phyloP scores from a whole-genome alignment of 1,140 invertebrate species.

The Oreohelix idahoensis region DNA sequence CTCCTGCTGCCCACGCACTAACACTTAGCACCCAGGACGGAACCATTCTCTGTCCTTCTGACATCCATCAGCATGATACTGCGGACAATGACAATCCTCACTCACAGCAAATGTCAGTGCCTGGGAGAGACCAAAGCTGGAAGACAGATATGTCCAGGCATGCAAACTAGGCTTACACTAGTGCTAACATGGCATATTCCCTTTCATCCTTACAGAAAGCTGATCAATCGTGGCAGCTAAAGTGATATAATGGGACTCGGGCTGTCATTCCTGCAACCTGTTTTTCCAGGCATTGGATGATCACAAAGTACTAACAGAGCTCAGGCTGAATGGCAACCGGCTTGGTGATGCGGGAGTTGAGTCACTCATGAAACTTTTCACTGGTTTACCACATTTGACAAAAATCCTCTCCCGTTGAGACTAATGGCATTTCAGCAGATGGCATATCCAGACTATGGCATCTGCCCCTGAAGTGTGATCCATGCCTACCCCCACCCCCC shows the following conservation, averaged over 20 bases:
- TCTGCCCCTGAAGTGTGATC: neutral
- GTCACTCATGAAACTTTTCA: constrained; percentile 19
- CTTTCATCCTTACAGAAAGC: neutral
- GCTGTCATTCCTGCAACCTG: neutral
- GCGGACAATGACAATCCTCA: neutral
- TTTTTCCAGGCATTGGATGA: constrained; percentile 34
- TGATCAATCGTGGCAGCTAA: constrained; percentile 7
- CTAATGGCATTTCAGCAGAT: constrained; percentile 5
- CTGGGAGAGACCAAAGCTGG: constrained; percentile 29
- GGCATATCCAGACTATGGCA: constrained; percentile 23
- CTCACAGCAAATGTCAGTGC: constrained; percentile 22
- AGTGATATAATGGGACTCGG: constrained; percentile 21
- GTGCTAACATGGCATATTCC: neutral
- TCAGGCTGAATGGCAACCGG: constrained; percentile 23
- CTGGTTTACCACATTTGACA: constrained; percentile 9
- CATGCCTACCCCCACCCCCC: neutral
- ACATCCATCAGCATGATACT: constrained; percentile 16
- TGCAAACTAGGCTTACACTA: constrained; percentile 19
- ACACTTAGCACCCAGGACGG: constrained; percentile 31
- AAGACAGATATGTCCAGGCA: constrained; percentile 17
- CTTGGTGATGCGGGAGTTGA: constrained; percentile 19
- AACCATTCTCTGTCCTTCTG: constrained; percentile 16
- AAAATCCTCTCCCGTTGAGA: constrained; percentile 16
- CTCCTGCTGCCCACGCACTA: constrained; percentile 3
- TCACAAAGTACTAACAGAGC: constrained; percentile 29